Conservation (phyloP, 2,797 vertebrate species). For the Percopsis omiscomaycus region DNA sequence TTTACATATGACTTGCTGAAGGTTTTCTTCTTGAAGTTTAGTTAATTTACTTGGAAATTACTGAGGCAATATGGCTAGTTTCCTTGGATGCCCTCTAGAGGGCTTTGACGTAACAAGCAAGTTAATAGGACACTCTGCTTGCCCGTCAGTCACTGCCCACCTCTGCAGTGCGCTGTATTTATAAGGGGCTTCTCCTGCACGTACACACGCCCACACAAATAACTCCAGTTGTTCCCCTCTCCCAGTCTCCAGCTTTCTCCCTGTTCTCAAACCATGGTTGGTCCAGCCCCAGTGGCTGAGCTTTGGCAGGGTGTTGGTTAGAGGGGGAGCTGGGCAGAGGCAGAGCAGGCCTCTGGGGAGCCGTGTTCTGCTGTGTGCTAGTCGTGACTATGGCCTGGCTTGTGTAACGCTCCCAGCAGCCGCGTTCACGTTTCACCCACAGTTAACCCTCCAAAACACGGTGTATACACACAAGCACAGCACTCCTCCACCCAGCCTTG, state of each 20-base stretch:
- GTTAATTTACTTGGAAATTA: neutral
- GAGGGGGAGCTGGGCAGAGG: conserved; percentile 52
- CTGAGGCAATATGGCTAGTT: conserved; percentile 28
- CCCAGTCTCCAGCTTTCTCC: conserved; percentile 15
- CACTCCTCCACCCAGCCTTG: conserved; percentile 38
- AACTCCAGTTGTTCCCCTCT: neutral
- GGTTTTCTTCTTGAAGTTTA: conserved; percentile 1
- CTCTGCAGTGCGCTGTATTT: no score
- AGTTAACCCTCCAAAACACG: conserved; percentile 68
- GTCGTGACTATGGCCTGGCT: conserved; percentile 71
- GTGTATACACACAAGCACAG: conserved; percentile 27
- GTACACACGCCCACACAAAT: conserved; percentile 13
- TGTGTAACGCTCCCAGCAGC: conserved; percentile 71
- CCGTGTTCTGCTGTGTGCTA: conserved; percentile 71
- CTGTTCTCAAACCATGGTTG: conserved; percentile 22
- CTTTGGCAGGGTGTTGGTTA: conserved; percentile 54
- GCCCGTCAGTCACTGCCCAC: no score
- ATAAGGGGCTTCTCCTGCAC: neutral
- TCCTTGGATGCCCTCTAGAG: conserved; percentile 61
- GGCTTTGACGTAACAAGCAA: conserved; percentile 57
- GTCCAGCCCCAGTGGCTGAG: conserved; percentile 40
- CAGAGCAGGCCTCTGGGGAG: conserved; percentile 66
- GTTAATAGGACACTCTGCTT: conserved; percentile 1
- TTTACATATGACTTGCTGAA: neutral
- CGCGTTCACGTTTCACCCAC: conserved; percentile 70